Conservation (phyloP, 2,113 vertebrate species). For the Mobula hypostoma region DNA sequence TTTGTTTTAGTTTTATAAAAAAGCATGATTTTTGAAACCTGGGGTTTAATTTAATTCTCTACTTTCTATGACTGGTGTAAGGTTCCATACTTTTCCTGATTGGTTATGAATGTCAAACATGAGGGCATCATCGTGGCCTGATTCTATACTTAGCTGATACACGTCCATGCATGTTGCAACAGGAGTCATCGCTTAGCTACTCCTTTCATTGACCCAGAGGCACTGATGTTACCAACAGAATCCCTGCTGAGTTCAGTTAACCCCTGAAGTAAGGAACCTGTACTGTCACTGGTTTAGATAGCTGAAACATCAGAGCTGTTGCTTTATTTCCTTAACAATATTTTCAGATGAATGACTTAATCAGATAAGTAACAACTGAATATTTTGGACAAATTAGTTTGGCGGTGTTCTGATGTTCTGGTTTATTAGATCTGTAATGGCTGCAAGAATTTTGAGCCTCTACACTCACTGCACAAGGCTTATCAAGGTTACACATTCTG, state of each 20-base stretch:
- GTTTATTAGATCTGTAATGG: not conserved
- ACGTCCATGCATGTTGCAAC: not conserved
- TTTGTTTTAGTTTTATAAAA: too few species aligned
- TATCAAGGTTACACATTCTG: slow-evolving; percentile 20
- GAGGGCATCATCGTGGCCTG: not conserved
- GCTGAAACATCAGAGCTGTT: not conserved
- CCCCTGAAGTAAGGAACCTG: not conserved
- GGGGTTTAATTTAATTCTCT: not conserved
- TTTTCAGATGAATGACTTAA: not conserved
- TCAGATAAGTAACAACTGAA: not conserved
- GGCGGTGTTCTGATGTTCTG: not conserved
- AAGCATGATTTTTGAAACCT: not conserved
- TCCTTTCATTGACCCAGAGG: not conserved
- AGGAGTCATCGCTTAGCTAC: not conserved
- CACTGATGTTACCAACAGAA: not conserved
- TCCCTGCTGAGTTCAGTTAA: not conserved
- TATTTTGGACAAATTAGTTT: not conserved
- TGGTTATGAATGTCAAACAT: not conserved
- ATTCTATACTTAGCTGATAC: not conserved
- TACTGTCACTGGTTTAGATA: not conserved
- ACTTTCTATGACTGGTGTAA: not conserved
- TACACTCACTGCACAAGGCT: not conserved
- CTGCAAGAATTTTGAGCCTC: not conserved
- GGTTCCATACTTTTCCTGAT: not conserved
- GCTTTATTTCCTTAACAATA: too few species aligned